Base-by-base conservation (phyloP, 2,797 vertebrate species). In the Cygnus olor region DNA sequence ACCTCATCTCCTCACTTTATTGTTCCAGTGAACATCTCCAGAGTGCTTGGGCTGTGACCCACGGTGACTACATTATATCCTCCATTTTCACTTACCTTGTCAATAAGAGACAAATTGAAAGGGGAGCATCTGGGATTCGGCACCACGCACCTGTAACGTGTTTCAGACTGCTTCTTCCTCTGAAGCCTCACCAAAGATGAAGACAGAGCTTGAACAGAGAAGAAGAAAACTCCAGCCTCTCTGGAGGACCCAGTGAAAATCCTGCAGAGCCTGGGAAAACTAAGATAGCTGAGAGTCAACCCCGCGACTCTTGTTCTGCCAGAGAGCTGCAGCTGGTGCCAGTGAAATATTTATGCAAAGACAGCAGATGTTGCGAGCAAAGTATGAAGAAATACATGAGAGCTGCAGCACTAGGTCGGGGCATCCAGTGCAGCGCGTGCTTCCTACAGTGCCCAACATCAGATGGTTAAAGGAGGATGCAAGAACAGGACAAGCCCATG, bases 251-350 rank as follows among this genome's bases (percentile, higher is more conserved):
- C 30, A 6, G 7, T 10, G 51, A 53, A 94, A 96, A 92, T 94
- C 83, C 77, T 83, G 86, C 83, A 56, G 89, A 90, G 49, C 80
- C 80, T 7, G 10, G 34, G 64, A 66, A 94, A 91, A 82, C 34
- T 17, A 68, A 18, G 85, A 84, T 32, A 88, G 86, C 85, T 88
- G 88, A 71, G 80, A 91, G 44, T 28, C 72, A 85, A 80, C 42
- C 76, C 76, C 53, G 72, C 94, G 85, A 86, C 85, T 90, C 77
- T 91, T 4, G 0, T 82, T 83, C 92, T 91, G 94, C 80, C 94
- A 89, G 92, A 70, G 79, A 96, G 80, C 93, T 93, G 94, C 88
- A 93, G 92, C 83, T 94, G 85, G 28, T 85, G 92, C 49, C 92
- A 82, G 77, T 51, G 83, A 94, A 88, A 83, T 42, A 71, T 90